Evolutionary conservation across 2,888 invertebrate genomes (phyloP).

Genomic region (Eurois occulta): DNA sequence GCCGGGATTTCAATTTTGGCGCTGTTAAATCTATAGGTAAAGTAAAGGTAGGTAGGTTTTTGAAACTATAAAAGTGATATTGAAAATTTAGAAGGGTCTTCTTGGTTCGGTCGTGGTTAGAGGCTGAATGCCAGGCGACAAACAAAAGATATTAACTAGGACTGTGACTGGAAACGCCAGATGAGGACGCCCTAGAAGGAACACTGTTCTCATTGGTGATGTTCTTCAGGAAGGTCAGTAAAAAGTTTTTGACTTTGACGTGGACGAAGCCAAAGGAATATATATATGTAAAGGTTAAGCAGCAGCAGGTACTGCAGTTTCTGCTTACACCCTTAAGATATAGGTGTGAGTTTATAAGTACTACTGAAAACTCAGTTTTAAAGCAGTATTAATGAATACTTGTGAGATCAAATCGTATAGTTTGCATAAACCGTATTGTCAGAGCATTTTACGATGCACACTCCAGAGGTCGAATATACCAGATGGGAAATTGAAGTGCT

Average conservation of each 20-base stretch:
- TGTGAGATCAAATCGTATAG: background rate
- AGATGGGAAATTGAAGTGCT: conserved; percentile 33
- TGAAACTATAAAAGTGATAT: background rate
- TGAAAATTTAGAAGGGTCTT: too few species aligned
- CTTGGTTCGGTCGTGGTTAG: background rate
- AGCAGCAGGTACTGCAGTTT: background rate
- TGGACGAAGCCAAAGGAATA: background rate
- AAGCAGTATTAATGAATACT: background rate
- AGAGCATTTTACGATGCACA: conserved; percentile 19
- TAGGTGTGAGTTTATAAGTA: too few species aligned
- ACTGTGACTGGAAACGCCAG: too few species aligned
- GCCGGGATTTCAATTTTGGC: background rate
- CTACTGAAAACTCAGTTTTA: too few species aligned
- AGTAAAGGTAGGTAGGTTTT: background rate
- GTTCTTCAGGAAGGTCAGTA: background rate
- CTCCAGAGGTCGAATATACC: conserved; percentile 10
- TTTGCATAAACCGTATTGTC: conserved; percentile 22
- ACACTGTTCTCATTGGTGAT: too few species aligned
- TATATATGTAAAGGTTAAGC: background rate
- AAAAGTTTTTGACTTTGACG: background rate
- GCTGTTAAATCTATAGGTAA: background rate
- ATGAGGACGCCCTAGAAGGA: too few species aligned
- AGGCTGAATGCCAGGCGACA: background rate
- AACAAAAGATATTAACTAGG: background rate
- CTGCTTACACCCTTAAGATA: too few species aligned